Base-by-base conservation (phyloP, 2,888 invertebrate species). In the Mesochorus sp. region DNA sequence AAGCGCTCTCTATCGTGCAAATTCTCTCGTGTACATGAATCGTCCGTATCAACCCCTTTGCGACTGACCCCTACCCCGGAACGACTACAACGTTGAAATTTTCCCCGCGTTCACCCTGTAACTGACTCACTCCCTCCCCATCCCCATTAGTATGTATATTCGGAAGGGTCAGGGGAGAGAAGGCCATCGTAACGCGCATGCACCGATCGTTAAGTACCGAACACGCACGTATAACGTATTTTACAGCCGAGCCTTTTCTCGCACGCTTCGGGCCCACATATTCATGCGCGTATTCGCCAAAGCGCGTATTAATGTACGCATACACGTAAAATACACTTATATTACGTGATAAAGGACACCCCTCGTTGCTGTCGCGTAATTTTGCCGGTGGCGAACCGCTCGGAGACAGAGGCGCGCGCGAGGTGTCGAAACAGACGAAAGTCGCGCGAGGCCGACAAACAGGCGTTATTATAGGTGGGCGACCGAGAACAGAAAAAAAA, bases 161-260 rank as follows among this genome's bases (percentile, higher is more conserved):
- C 37, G 37, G 8, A 37, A 37, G 12, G n/a, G 37, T 12, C 37
- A 37, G 8, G n/a, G 37, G 37, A 2, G 37, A 37, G 12, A 6
- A 44, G 19, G 14, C 10, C n/a, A 17, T 51, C 59, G 53, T 61
- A 17, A 44, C 47, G 44, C 79, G 80, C 80, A 59, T 64, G 76
- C 79, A 79, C 79, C 78, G 80, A 82, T 82, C 82, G 82, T 82
- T 82, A 82, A 75, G 76, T 76, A 53, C 71, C 24, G 55, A 76
- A 62, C 76, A 62, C 57, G 64, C 57, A 59, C 53, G 37, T 59
- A 57, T 21, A 47, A 10, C 34, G 37, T 42, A 53, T 49, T 74
- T 59, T 8, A 67, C 24, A 62, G 57, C 49, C 47, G 66, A 51
- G 37, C 24, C 19, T 34, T 17, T 49, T 19, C 34, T 37, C 70